Evolutionary conservation across 2,113 vertebrate genomes (phyloP).

Genomic region (Phainopepla nitens): DNA sequence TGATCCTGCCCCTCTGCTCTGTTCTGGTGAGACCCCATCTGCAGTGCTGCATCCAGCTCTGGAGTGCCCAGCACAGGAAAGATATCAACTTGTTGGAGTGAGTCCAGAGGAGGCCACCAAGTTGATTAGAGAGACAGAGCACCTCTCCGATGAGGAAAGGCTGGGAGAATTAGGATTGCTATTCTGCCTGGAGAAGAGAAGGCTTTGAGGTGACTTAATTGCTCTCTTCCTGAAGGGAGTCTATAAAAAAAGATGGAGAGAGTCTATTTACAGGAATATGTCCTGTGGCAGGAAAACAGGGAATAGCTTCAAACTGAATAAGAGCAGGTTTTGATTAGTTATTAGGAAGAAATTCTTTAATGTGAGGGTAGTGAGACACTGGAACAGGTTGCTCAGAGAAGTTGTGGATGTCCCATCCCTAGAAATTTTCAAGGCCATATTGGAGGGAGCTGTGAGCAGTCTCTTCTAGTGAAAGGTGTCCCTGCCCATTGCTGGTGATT

Average conservation of each 20-base stretch:
- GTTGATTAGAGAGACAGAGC: background rate
- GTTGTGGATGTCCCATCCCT: background rate
- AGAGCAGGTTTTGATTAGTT: background rate
- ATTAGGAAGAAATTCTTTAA: background rate
- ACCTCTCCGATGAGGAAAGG: background rate
- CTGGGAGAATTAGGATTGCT: background rate
- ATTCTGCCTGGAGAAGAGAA: background rate
- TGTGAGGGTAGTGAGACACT: too few species aligned
- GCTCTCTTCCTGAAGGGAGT: background rate
- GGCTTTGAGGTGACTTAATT: background rate
- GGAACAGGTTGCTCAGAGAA: background rate
- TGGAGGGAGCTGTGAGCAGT: background rate
- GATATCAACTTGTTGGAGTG: too few species aligned
- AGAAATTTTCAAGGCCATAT: background rate
- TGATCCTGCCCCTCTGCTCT: background rate
- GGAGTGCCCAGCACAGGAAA: fast-evolving
- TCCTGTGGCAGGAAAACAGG: background rate
- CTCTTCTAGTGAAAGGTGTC: background rate
- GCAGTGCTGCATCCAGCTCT: background rate
- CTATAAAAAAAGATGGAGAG: background rate
- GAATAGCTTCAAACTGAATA: background rate
- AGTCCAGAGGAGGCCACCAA: background rate
- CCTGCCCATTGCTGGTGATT: background rate
- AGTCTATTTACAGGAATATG: background rate
- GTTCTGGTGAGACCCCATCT: background rate